Evolutionary conservation across 1,140 invertebrate genomes (phyloP), one percentile per base, ranked within the genome.

Genomic region (Zaprionus tsacasi): DNA sequence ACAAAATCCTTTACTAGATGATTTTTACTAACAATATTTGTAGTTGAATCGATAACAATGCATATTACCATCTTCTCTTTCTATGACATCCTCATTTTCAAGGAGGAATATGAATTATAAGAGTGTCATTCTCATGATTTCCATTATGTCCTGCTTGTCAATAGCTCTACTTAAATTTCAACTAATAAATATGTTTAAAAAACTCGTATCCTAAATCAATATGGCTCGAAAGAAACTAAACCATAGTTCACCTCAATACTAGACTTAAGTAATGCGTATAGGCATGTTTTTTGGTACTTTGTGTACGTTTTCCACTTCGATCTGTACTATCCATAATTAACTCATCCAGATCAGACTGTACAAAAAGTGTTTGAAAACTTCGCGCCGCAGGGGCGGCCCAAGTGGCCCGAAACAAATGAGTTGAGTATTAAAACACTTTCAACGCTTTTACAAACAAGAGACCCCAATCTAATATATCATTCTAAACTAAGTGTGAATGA

Each of bases 401-500:
- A 33, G 11, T 11, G 8, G 25, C 45, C 55, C 15, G 33, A 68
- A 69, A 60, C 67, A 60, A 45, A 35, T 66, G 61, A 76, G 48
- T 48, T 65, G 25, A 60, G 68, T 71, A 71, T 71, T 48, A 48
- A 71, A 76, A 71, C 50, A 60, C 45, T 76, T 70, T 76, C 68
- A 71, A 55, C 61, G 69, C 73, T 61, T 71, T 66, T 66, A 83
- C 81, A 87, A 87, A 82, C 82, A 86, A 82, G 70, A 12, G 71
- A 48, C 61, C 66, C 40, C 43, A 77, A 78, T 55, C 69, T 66
- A 72, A 80, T 82, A 73, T 88, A 71, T 88, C 79, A 88, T 82
- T 78, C 59, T 27, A 63, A 87, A 79, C 76, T 61, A 87, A 78
- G 83, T 87, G 82, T 61, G 83, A 87, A 74, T 78, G 83, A 86